phyloP scores from a whole-genome alignment of 2,888 invertebrate genomes.

The Lochmaea crataegi region DNA sequence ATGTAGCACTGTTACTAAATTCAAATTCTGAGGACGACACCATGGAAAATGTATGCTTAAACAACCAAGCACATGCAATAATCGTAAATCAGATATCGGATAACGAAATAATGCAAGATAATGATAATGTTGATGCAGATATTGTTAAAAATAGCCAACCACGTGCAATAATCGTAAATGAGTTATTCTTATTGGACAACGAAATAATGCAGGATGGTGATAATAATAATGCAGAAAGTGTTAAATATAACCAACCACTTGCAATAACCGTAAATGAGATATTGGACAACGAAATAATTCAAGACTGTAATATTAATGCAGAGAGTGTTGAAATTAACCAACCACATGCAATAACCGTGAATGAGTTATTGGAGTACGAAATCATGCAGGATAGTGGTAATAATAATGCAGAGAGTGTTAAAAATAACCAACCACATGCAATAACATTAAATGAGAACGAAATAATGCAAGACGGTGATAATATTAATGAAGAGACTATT shows the following conservation, averaged over 20 bases:
- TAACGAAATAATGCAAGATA: background rate
- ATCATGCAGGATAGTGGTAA: background rate
- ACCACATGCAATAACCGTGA: background rate
- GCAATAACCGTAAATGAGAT: background rate
- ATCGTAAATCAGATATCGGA: background rate
- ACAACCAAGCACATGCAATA: background rate
- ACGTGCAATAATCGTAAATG: background rate
- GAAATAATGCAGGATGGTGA: background rate
- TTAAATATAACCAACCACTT: too few relatives aligned
- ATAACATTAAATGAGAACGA: background rate
- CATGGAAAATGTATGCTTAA: background rate
- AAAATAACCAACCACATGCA: background rate
- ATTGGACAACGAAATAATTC: too few relatives aligned
- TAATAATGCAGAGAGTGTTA: background rate
- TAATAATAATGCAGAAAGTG: background rate
- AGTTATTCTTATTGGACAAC: background rate
- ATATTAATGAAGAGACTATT: background rate
- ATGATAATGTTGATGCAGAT: background rate
- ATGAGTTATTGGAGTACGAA: background rate
- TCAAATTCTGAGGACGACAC: background rate
- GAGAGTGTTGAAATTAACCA: background rate
- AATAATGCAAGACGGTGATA: too few relatives aligned
- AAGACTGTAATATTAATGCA: too few relatives aligned
- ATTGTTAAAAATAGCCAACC: background rate
- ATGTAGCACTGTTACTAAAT: background rate